Percentiles rank a stretch among this genome's conserved stretches.
These are phyloP conservation scores for Diarsia brunnea DNA, from an alignment of 2,888 invertebrate species.

Conservation along the genomic window DNA sequence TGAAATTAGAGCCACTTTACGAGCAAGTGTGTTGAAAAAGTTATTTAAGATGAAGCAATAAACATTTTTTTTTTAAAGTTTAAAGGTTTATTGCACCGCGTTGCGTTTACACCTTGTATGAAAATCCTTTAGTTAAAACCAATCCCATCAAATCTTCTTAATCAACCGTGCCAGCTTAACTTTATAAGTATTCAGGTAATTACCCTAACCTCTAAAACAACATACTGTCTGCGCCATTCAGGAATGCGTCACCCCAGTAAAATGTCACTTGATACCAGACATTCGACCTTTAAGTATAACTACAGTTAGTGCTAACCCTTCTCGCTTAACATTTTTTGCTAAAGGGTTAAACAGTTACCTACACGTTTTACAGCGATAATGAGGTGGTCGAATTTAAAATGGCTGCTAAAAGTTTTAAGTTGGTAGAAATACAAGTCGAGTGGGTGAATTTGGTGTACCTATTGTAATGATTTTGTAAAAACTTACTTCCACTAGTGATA, in stretches of 20 bases:
- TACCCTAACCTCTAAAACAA: background rate
- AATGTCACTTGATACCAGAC: constrained; percentile 76
- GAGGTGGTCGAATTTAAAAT: constrained; percentile 33
- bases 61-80: no score
- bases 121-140: background rate
- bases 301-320: constrained; percentile 47
- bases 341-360: constrained; percentile 36
- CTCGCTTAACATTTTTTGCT: constrained; percentile 22
- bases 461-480: no score
- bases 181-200: constrained; percentile 3
- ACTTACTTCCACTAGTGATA: no score
- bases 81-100: no score
- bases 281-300: constrained; percentile 60
- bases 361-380: constrained; percentile 19
- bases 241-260: constrained; percentile 72
- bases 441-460: background rate
- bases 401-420: constrained; percentile 1
- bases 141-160: background rate
- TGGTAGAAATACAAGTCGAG: background rate
- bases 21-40: no score
- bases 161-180: background rate
- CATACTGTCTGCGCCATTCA: constrained; percentile 59
- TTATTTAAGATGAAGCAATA: no score
- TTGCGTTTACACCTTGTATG: no score
- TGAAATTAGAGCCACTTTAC: no score